phyloP scores from a whole-genome alignment of 2,797 vertebrate genomes.

The Micropoecilia bifurca region DNA sequence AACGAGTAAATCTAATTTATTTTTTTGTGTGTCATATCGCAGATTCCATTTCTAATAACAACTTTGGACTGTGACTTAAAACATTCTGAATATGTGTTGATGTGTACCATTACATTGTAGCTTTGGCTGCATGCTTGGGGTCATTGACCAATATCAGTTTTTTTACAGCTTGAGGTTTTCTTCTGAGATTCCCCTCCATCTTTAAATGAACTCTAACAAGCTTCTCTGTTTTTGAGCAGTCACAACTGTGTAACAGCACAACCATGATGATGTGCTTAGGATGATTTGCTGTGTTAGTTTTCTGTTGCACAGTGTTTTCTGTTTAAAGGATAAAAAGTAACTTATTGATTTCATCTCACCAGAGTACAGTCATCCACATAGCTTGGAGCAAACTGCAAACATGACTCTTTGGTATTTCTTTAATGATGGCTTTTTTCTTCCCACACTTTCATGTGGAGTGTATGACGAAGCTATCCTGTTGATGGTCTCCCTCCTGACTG shows the following conservation, averaged over 20 bases:
- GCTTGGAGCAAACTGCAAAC: background rate
- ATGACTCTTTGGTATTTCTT: background rate
- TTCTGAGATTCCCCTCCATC: background rate
- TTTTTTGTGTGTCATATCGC: background rate
- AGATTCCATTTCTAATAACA: background rate
- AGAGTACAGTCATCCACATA: background rate
- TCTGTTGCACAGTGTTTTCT: background rate
- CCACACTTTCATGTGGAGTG: background rate
- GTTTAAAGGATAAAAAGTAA: background rate
- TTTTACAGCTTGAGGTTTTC: background rate
- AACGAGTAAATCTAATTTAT: background rate
- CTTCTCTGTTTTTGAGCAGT: background rate
- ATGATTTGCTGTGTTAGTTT: background rate
- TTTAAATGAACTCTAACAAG: background rate
- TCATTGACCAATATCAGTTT: background rate
- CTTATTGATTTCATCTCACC: background rate
- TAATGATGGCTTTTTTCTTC: background rate
- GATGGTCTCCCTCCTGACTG: background rate
- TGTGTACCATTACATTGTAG: background rate
- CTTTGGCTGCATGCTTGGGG: background rate
- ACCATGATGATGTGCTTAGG: background rate
- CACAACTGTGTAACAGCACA: background rate
- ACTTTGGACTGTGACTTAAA: background rate
- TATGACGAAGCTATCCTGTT: background rate
- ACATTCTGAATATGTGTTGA: background rate